phyloP scores from a whole-genome alignment of 1,140 invertebrate species.

The Marisa cornuarietis region DNA sequence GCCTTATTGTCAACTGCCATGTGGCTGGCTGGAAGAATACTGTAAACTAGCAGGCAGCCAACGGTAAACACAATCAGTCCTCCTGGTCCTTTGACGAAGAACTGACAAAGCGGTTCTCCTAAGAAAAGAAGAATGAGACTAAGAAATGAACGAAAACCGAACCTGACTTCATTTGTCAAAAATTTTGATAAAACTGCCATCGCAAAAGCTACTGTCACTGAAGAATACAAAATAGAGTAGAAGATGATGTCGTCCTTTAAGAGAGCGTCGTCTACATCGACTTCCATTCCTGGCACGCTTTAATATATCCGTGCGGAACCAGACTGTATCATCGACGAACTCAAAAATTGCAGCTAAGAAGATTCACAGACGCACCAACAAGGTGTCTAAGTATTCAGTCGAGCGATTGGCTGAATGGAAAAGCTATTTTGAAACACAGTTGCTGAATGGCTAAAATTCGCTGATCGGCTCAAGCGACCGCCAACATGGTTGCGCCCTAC shows the following conservation, averaged over 20 bases:
- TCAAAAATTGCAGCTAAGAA: too few species aligned
- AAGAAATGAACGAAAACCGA: slow-evolving; percentile 61
- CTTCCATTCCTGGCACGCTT: slow-evolving; percentile 37
- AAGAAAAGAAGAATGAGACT: slow-evolving; percentile 60
- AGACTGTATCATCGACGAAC: too few species aligned
- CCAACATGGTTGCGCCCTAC: slow-evolving; percentile 22
- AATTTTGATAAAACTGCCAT: slow-evolving; percentile 64
- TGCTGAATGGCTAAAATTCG: not conserved
- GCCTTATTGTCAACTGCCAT: slow-evolving; percentile 56
- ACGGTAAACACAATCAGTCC: slow-evolving; percentile 57
- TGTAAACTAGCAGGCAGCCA: slow-evolving; percentile 61
- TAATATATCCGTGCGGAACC: too few species aligned
- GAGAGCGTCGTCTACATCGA: slow-evolving; percentile 45
- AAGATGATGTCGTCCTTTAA: slow-evolving; percentile 60
- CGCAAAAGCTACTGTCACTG: slow-evolving; percentile 61
- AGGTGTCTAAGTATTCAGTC: too few species aligned
- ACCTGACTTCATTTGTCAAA: slow-evolving; percentile 62
- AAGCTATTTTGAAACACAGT: not conserved
- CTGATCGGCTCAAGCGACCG: slow-evolving; percentile 3
- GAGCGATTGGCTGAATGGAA: too few species aligned
- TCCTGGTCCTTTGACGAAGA: slow-evolving; percentile 61
- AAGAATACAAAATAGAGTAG: slow-evolving; percentile 62
- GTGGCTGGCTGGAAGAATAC: slow-evolving; percentile 60
- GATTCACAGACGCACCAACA: too few species aligned
- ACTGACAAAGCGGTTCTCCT: slow-evolving; percentile 64